These are phyloP conservation scores for Catharus ustulatus DNA, from an alignment of 2,797 vertebrate genomes.

Conservation along the genomic window DNA sequence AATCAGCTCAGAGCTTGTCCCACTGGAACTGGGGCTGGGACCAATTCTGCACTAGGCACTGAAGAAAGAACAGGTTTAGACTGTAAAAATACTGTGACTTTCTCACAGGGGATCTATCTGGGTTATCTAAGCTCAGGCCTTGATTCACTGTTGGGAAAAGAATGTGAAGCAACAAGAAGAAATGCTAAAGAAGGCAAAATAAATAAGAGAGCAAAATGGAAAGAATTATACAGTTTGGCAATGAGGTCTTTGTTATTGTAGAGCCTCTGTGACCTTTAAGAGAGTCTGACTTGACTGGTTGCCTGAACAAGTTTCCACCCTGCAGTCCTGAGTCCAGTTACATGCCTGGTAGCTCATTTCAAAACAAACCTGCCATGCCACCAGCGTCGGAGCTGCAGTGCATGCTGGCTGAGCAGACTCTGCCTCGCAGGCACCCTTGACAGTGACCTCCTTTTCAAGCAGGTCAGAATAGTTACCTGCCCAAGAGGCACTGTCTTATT, in stretches of 20 bases:
- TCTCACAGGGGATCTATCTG: background rate
- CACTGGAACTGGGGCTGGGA: background rate
- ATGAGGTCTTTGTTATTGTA: background rate
- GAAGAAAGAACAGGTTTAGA: background rate
- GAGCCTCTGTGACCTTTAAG: conserved; percentile 19
- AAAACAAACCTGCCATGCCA: background rate
- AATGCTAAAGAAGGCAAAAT: background rate
- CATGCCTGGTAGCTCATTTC: background rate
- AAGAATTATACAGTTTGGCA: background rate
- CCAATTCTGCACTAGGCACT: background rate
- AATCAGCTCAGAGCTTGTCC: background rate
- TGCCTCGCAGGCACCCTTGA: conserved; percentile 54
- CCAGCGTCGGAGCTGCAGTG: background rate
- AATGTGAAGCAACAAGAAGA: background rate
- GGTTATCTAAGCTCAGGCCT: background rate
- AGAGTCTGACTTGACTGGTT: background rate
- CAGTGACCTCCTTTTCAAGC: conserved; percentile 65
- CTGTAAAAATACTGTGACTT: background rate
- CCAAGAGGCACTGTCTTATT: conserved; percentile 53
- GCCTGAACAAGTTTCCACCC: background rate
- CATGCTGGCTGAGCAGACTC: background rate
- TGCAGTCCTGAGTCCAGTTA: background rate
- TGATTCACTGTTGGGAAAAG: background rate
- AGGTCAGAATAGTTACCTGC: conserved; percentile 49
- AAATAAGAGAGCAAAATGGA: background rate